Evolutionary conservation across 2,113 vertebrate species (phyloP).

Genomic region (Mixornis gularis): DNA sequence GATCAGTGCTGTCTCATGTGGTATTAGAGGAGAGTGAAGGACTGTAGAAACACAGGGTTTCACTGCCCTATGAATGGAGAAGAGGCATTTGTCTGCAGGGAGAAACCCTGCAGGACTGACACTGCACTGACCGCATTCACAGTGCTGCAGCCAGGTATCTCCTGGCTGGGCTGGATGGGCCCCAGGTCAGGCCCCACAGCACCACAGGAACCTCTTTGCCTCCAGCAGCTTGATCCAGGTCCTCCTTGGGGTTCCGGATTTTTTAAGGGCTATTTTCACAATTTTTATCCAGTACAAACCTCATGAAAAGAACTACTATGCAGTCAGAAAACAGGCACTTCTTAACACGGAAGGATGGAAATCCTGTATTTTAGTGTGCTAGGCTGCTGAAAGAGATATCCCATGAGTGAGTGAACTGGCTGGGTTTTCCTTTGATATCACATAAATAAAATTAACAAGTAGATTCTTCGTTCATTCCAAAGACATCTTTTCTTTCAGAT

Average conservation of each 20-base stretch:
- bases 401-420: not conserved
- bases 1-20: rapidly evolving
- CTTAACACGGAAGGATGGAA: not conserved
- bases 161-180: not conserved
- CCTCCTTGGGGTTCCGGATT: not conserved
- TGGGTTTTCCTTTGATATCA: not conserved
- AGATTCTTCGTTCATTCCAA: not conserved
- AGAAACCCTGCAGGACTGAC: not conserved
- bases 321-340: not conserved
- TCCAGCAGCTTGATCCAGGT: not conserved
- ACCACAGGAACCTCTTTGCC: not conserved
- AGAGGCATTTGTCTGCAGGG: not conserved
- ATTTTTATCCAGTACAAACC: not conserved
- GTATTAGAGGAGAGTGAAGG: not conserved
- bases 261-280: not conserved
- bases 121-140: not conserved
- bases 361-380: not conserved
- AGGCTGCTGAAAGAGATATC: not conserved
- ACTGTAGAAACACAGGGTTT: not conserved
- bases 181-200: not conserved
- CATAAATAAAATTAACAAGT: slow-evolving; percentile 20
- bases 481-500: slow-evolving; percentile 16
- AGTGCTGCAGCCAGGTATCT: rapidly evolving
- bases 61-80: not conserved
- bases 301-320: not conserved